Base-by-base conservation (phyloP, 2,888 invertebrate genomes). In the Diarsia mendica region DNA sequence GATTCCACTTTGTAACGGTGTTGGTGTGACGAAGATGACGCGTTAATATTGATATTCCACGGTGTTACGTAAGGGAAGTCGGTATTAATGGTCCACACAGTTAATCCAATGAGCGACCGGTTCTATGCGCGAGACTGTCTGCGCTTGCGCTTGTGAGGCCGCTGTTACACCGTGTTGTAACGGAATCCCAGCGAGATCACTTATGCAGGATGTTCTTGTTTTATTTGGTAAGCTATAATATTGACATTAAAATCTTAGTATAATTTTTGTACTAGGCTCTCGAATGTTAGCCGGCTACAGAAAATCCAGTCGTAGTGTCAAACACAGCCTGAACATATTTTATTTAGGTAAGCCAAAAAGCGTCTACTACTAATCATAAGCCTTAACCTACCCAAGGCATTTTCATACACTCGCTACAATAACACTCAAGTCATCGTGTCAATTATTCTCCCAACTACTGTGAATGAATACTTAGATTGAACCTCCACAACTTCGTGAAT, bases 11-110 rank as follows among this genome's bases (percentile, higher is more conserved):
- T 39, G 72, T 87, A 80, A 70, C 72, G 80, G 83, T 72, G 76
- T 64, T 51, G 44, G 48, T 66, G 66, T 73, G 53, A 71, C 76
- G 75, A 69, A 58, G 75, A 83, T 75, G 75, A 75, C 65, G 80
- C 65, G 69, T 81, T 77, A 75, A 72, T 77, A 80, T 78, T 80
- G 83, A 82, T 83, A 83, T 82, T 82, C 79, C 77, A 87, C 75
- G 79, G 80, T 83, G 80, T 91, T 90, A 83, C 90, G 91, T 88
- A 90, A 91, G 87, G 86, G 89, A 89, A 87, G 88, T 80, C 82
- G 18, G 60, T 75, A 70, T 72, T 80, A 82, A 81, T 80, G 72
- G 75, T 69, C 67, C 66, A 77, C 82, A 89, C 89, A 85, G 90
- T 87, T 87, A 87, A 76, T 74, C 66, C 61, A 77, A 63, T 71